Conservation (phyloP, 2,888 invertebrate genomes). For the Uloborus plumipes region DNA sequence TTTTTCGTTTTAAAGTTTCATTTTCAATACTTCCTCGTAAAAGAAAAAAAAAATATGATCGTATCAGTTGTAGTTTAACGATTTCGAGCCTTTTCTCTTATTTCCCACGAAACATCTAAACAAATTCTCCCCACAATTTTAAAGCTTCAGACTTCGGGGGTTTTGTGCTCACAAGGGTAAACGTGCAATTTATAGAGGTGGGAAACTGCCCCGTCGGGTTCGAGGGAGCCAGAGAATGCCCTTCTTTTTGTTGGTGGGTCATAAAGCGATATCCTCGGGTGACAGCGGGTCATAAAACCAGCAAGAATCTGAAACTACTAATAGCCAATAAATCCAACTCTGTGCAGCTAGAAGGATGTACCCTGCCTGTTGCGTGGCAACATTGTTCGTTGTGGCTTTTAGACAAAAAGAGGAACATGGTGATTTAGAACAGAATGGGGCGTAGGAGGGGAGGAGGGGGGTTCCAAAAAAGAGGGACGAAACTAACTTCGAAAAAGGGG, state of each 20-base stretch:
- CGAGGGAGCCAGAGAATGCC: background rate
- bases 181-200: conserved; percentile 9
- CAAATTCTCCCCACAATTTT: background rate
- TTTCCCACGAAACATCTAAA: too few species aligned
- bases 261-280: conserved; percentile 7
- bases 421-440: background rate
- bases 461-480: too few species aligned
- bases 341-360: background rate
- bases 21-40: too few species aligned
- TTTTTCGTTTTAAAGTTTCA: too few species aligned
- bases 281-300: conserved; percentile 13
- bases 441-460: too few species aligned
- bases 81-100: too few species aligned
- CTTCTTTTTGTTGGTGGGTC: conserved; percentile 7
- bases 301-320: conserved; percentile 20
- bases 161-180: background rate
- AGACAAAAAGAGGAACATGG: conserved; percentile 15
- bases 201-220: background rate
- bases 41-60: too few species aligned
- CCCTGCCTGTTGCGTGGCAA: background rate
- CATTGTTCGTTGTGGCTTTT: background rate
- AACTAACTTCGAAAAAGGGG: too few species aligned
- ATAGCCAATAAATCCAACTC: conserved; percentile 19
- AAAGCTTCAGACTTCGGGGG: background rate
- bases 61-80: too few species aligned